Evolutionary conservation across 2,113 vertebrate genomes (phyloP), one percentile per base, ranked within the genome.

Genomic region (Callionymus lyra): DNA sequence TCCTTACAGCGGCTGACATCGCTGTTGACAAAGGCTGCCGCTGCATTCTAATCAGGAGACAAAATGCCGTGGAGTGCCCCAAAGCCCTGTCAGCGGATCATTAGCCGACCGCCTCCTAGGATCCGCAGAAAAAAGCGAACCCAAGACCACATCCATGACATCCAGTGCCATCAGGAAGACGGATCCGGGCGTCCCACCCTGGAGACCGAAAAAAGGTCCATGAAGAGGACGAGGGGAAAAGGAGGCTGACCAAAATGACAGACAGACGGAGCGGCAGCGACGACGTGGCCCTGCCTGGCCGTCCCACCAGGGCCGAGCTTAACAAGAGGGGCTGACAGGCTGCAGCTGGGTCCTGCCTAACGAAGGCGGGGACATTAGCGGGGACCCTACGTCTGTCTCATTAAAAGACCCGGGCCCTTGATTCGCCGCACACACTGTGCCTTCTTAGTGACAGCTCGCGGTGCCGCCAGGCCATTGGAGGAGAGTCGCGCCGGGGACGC

Each of bases 321-420:
- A 94, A 45, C 97, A 92, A 91, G 92, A 88, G 74, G 86, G 82
- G 64, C 89, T 97, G 93, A 95, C 93, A 94, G 88, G 84, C 88
- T 79, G 84, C 93, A 95, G 90, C 93, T 96, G 91, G 89, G 85
- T 75, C 85, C 88, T 85, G 82, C 87, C 84, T 92, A 87, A 90
- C 88, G 82, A 86, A 88, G 88, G 88, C 56, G 72, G 86, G 84
- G 85, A 91, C 85, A 94, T 98, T 96, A 98, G 93, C 91, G 89
- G 87, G n/a, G 85, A 88, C 88, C 85, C 85, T 91, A 83, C 89
- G 89, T 91, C 91, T 88, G 91, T 93, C 94, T 97, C 94, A 97
- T 98, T 98, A 98, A 89, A 91, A 90, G 90, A 87, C 91, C 89
- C 92, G 89, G 91, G 88, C 90, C 89, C 90, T 94, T 92, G 88